Evolutionary conservation across 2,113 vertebrate genomes (phyloP), one percentile per base, ranked within the genome.

Genomic region (Poecilia latipinna): DNA sequence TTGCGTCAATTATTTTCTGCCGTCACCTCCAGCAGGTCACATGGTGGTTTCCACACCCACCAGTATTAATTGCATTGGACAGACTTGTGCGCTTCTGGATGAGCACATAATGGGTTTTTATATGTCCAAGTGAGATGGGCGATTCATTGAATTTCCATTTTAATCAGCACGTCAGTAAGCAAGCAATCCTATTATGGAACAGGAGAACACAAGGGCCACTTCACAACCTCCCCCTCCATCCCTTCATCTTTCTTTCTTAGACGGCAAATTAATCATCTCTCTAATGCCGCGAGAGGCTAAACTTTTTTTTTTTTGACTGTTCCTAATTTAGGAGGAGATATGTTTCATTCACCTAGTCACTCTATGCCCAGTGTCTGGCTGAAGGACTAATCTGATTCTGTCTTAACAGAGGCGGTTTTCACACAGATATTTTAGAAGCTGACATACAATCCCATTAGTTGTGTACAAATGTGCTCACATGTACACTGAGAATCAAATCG

Each of bases 181-280:
- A 51, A 87, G 91, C 81, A 81, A 88, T 91, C 87, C 89, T 88
- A 88, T 94, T 91, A 92, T 69, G 0, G 78, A 75, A 7, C 51
- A 61, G 75, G 79, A 85, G 84, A 84, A 88, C 78, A 85, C 78
- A 74, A 48, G 75, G 79, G 77, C 73, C 78, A 74, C 83, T 80
- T 80, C 76, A 68, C 75, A 80, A 65, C 81, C 82, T 70, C 77
- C 70, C 61, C 60, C 78, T 64, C 31, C 2, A 12, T 78, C 51
- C 28, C 28, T 26, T 51, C 26, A 37, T 68, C 65, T 26, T 0
- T 33, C 61, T 61, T 74, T 65, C 51, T 1, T 66, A 82, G 82
- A 80, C 69, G 62, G 86, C 87, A 91, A 89, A 94, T 93, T 85
- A 91, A 94, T 93, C 87, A 91, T 92, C 75, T 83, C 80, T 79